phyloP scores from a whole-genome alignment of 2,888 invertebrate species.

The Rotaria macrura region DNA sequence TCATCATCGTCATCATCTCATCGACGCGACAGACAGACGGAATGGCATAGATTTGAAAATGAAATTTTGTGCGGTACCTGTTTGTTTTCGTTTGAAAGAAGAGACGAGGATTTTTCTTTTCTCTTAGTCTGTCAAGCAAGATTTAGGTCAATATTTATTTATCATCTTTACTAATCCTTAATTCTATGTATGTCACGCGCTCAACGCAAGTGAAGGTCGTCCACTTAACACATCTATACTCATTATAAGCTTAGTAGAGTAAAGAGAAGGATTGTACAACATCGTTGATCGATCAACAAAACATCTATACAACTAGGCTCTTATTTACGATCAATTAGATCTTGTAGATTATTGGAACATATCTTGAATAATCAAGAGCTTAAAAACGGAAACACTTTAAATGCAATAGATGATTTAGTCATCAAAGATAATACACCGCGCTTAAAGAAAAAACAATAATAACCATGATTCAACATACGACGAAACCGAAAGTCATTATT shows the following conservation, averaged over 20 bases:
- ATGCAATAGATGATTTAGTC: background rate
- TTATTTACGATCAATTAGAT: conserved; percentile 10
- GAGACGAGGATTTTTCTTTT: background rate
- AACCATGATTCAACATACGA: background rate
- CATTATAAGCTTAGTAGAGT: background rate
- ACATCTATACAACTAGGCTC: background rate
- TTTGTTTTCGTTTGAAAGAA: conserved; percentile 12
- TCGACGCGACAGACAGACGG: background rate
- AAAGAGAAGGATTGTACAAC: background rate
- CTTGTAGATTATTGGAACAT: background rate
- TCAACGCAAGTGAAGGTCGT: background rate
- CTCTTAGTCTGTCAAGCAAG: background rate
- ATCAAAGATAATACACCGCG: background rate
- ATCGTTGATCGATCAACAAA: background rate
- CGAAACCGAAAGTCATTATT: background rate
- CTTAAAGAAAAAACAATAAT: background rate
- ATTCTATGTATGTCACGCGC: background rate
- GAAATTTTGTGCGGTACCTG: background rate
- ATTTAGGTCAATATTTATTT: conserved; percentile 8
- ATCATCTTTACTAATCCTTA: background rate
- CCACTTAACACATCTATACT: conserved; percentile 6
- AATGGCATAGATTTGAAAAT: background rate
- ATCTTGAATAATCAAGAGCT: background rate
- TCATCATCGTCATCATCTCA: background rate
- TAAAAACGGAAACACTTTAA: background rate